Base-by-base conservation (phyloP, 1,140 invertebrate genomes). In the Antheraea mylitta region DNA sequence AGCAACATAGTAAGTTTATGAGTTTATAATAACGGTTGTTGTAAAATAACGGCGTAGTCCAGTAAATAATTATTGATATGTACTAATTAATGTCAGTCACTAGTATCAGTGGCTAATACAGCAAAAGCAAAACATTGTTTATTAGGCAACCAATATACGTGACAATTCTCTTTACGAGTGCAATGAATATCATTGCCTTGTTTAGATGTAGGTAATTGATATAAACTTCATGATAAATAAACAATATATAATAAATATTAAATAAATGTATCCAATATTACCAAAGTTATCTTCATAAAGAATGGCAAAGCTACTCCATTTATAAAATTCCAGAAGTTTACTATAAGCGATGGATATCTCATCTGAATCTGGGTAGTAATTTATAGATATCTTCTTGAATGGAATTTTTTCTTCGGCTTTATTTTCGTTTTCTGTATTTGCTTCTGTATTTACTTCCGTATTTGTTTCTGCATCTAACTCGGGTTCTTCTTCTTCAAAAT, bases 301-400 rank as follows among this genome's bases (percentile, higher is more conserved):
- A 1, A 96, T 94, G 0, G 95, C 95, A 78, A 96, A 97, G 58
- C 89, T 94, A 74, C 93, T 93, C 97, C 97, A 98, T 67, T 94
- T 92, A 89, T 95, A 95, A 79, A 94, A 93, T 65, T 94, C 90
- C 11, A 97, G 87, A 64, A 97, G 82, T 74, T 95, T 95, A 7
- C 94, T 92, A 72, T 95, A 94, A 11, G 95, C 96, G 89, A 94
- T 83, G 16, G 95, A 94, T 18, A 96, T 89, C 60, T 94, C 90
- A 37, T 93, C 89, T 22, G 95, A 94, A 71, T 95, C 93, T 3
- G 96, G 96, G 89, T 95, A 95, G 42, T 97, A 89, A 82, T 96
- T 96, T 75, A 96, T 89, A 0, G 83, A 79, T 22, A 90, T 89
- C 30, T 85, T 86, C 73, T 85, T 89, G 62, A 77, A 90, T 3